These are phyloP conservation scores for Sisyra nigra DNA, from an alignment of 2,888 invertebrate genomes.

Conservation along the genomic window DNA sequence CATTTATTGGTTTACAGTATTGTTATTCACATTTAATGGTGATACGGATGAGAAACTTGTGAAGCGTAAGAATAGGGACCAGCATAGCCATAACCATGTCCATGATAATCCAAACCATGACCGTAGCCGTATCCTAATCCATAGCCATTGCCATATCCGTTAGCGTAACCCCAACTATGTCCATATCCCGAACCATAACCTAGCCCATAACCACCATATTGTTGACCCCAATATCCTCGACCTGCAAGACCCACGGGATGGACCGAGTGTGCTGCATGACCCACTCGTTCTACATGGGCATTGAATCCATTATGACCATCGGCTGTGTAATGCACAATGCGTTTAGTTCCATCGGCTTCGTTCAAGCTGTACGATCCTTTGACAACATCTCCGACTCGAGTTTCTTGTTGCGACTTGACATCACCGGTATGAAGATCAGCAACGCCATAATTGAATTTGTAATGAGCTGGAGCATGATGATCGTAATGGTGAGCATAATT, in stretches of 20 bases:
- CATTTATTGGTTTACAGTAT: too few relatives aligned
- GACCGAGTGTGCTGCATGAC: slow-evolving; percentile 10
- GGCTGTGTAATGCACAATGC: slow-evolving; percentile 25
- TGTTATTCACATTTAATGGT: too few relatives aligned
- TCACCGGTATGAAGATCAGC: slow-evolving; percentile 35
- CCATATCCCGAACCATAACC: background rate
- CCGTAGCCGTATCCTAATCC: background rate
- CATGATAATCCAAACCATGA: background rate
- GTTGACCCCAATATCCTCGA: background rate
- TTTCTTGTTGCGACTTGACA: slow-evolving; percentile 35
- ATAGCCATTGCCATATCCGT: background rate
- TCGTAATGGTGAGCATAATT: slow-evolving; percentile 1
- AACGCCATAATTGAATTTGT: slow-evolving; percentile 34
- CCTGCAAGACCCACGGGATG: background rate
- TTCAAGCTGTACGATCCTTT: slow-evolving; percentile 28
- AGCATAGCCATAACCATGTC: too few relatives aligned
- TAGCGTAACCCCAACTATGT: background rate
- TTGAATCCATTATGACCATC: slow-evolving; percentile 25
- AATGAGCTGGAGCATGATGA: slow-evolving; percentile 22
- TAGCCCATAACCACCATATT: background rate
- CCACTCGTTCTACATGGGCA: slow-evolving; percentile 23
- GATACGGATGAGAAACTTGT: too few relatives aligned
- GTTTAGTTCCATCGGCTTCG: slow-evolving; percentile 25
- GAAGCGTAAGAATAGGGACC: too few relatives aligned
- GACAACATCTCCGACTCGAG: slow-evolving; percentile 32